Percentiles rank a stretch among this genome's conserved stretches.
Conservation (phyloP, 2,888 invertebrate species). For the Drosophila formosana region DNA sequence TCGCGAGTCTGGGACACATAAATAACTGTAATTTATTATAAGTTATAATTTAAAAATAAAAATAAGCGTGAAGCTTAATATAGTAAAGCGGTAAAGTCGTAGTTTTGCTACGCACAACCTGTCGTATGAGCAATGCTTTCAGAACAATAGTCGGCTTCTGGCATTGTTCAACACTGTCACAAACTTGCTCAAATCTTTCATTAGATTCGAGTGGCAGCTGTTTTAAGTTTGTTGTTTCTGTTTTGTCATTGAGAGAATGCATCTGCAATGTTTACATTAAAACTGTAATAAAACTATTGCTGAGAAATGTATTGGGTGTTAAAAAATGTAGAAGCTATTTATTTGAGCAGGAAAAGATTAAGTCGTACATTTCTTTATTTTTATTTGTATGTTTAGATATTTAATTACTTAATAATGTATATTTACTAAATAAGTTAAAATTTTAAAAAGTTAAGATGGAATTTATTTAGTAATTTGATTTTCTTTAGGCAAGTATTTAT, state of each 20-base stretch:
- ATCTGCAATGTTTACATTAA: too few species aligned
- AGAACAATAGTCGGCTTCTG: slow-evolving; percentile 1
- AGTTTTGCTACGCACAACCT: not conserved
- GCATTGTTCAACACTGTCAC: not conserved
- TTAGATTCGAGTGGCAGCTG: slow-evolving; percentile 2
- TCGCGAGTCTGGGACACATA: slow-evolving; percentile 8
- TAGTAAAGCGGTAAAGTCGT: not conserved
- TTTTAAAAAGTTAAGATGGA: too few species aligned
- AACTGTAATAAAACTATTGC: too few species aligned
- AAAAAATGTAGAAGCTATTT: too few species aligned
- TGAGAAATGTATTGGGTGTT: too few species aligned
- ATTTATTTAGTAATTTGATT: too few species aligned
- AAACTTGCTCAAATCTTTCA: not conserved
- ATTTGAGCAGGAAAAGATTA: too few species aligned
- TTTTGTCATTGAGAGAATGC: not conserved
- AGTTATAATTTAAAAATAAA: slow-evolving; percentile 6
- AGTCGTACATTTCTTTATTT: too few species aligned
- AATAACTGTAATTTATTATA: slow-evolving; percentile 25
- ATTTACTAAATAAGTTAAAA: too few species aligned
- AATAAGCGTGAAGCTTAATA: not conserved
- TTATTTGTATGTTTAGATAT: too few species aligned
- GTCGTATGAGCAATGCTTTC: not conserved
- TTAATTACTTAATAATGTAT: too few species aligned
- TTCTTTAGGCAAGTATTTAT: too few species aligned
- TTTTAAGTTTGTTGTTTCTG: slow-evolving; percentile 1